Evolutionary conservation across 2,113 vertebrate genomes (phyloP), one percentile per base, ranked within the genome.

Genomic region (Brachypodius melanocephalos): DNA sequence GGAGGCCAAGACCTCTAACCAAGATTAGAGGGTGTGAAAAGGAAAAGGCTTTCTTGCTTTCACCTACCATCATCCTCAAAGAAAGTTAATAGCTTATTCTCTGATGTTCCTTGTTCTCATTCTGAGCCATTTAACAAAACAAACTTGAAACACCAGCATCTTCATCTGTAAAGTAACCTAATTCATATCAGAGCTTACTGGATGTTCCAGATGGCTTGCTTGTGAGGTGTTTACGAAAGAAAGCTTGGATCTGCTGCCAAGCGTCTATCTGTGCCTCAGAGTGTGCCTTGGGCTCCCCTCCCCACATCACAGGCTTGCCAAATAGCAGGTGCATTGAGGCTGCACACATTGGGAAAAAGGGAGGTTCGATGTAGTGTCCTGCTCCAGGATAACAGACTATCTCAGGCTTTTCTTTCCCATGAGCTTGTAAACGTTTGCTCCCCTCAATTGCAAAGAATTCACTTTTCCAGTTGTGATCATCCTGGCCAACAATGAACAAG

Each of bases 401-500:
- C 92, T 98, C 76, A 59, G 98, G 98, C 25, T 97, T 98, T 32
- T 97, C 90, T 93, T 98, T 99, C 54, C 98, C 98, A 2, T 98
- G 97, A 55, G 94, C 96, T 93, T 97, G 96, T 88, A 99, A 96
- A 18, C 85, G 96, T 20, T 97, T 97, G 34, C 98, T 98, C 5
- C 98, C 98, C 74, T 95, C 97, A 26, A 95, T 66, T 18, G 98
- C 98, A 80, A 94, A 99, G 20, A 98, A 83, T 28, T 94, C 95
- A 13, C 99, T 99, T 78, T 98, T 98, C 98, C 99, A 99, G 97
- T 99, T 99, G 90, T 17, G 97, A 95, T 99, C 99, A 17, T 99
- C 99, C 96, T 98, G 97, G 22, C 98, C 98, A 26, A 97, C 98
- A 7, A 98, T 97, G 89, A 98, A 98, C 80, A 99, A 96, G 92